Conservation (phyloP, 2,113 vertebrate genomes). For the Casuarius casuarius region DNA sequence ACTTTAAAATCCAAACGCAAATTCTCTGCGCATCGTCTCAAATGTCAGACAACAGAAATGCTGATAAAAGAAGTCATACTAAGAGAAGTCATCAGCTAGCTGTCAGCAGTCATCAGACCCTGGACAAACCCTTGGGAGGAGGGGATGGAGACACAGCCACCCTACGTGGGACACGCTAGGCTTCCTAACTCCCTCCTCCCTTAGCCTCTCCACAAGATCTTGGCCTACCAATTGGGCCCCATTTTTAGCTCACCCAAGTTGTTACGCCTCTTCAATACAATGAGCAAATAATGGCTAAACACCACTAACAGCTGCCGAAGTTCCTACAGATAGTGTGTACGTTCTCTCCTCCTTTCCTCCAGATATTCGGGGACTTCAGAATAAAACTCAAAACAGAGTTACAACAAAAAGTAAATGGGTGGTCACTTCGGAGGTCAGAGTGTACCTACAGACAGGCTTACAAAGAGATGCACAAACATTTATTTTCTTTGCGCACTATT, state of each 20-base stretch:
- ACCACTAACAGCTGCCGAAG: background rate
- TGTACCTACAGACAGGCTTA: background rate
- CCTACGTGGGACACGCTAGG: accelerated
- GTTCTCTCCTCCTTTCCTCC: background rate
- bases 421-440: background rate
- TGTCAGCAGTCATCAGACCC: background rate
- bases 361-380: background rate
- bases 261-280: accelerated
- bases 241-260: accelerated
- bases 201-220: background rate
- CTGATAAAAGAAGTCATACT: background rate
- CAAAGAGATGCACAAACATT: background rate
- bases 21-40: background rate
- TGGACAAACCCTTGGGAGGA: background rate
- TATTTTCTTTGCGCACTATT: background rate
- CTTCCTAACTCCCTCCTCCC: background rate
- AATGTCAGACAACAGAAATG: background rate
- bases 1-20: background rate
- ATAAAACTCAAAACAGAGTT: background rate
- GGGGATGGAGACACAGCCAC: background rate
- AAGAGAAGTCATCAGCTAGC: background rate
- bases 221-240: accelerated
- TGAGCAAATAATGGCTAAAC: background rate
- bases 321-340: background rate
- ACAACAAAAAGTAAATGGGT: background rate